Conservation (phyloP, 2,888 invertebrate genomes). For the Spialia ferax region DNA sequence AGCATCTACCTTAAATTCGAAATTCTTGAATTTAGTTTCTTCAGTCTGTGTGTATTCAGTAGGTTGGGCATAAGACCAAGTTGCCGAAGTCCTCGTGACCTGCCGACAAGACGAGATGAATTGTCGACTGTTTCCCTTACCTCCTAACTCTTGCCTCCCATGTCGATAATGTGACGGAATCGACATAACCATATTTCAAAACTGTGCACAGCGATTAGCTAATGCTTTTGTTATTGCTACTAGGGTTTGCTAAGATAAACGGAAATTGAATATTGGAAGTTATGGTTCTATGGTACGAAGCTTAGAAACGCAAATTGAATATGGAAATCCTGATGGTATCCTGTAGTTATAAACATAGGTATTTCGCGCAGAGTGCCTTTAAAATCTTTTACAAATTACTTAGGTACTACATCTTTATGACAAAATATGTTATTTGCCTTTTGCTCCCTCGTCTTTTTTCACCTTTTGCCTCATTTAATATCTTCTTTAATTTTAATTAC, state of each 20-base stretch:
- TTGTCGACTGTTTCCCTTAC: slow-evolving; percentile 18
- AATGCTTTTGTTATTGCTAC: slow-evolving; percentile 40
- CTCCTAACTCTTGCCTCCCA: slow-evolving; percentile 29
- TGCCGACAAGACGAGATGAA: slow-evolving; percentile 31
- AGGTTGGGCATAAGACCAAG: not conserved
- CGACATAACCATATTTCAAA: slow-evolving; percentile 61
- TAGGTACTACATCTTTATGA: too few species aligned
- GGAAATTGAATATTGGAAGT: not conserved
- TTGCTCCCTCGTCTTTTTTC: too few species aligned
- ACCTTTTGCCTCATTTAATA: too few species aligned
- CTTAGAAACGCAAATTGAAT: not conserved
- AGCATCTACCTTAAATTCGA: not conserved
- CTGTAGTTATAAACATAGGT: too few species aligned
- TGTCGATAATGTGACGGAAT: slow-evolving; percentile 57
- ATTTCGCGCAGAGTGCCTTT: too few species aligned
- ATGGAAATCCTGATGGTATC: not conserved
- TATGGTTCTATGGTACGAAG: not conserved
- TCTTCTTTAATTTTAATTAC: too few species aligned
- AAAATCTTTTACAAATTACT: too few species aligned
- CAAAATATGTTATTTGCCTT: too few species aligned
- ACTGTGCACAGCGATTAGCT: slow-evolving; percentile 49
- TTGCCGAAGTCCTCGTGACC: slow-evolving; percentile 27
- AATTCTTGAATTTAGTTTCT: not conserved
- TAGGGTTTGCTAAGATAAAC: not conserved
- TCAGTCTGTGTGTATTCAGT: slow-evolving; percentile 1